Percentiles rank a stretch among this genome's conserved stretches.
Conservation (phyloP, 2,888 invertebrate species). For the Latheticus oryzae region DNA sequence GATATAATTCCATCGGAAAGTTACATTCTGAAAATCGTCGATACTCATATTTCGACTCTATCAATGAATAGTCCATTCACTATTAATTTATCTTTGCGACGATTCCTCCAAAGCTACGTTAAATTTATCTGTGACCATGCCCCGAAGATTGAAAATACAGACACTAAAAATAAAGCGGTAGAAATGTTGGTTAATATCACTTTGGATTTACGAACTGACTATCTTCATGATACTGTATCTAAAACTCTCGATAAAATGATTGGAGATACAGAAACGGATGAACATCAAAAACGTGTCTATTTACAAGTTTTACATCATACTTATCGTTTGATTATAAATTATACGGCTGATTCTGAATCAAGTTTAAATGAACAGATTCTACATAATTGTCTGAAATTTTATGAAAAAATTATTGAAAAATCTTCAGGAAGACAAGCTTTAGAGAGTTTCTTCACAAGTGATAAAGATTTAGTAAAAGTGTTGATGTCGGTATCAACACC, state of each 20-base stretch:
- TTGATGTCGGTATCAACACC: conserved; percentile 84
- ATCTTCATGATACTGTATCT: conserved; percentile 73
- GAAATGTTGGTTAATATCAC: conserved; percentile 81
- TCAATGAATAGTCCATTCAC: conserved; percentile 72
- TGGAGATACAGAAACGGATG: conserved; percentile 74
- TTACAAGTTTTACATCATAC: conserved; percentile 75
- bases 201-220: conserved; percentile 81
- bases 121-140: conserved; percentile 74
- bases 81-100: conserved; percentile 74
- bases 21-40: conserved; percentile 81
- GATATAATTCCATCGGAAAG: conserved; percentile 88
- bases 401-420: conserved; percentile 88
- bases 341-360: conserved; percentile 62
- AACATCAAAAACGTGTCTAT: conserved; percentile 74
- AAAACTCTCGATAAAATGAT: conserved; percentile 74
- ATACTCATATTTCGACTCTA: conserved; percentile 73
- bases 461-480: conserved; percentile 80
- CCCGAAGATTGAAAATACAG: conserved; percentile 73
- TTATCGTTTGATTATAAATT: conserved; percentile 75
- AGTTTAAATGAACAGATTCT: conserved; percentile 68
- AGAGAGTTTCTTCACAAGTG: conserved; percentile 81
- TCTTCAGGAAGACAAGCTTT: conserved; percentile 84
- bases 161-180: conserved; percentile 73
- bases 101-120: conserved; percentile 73
- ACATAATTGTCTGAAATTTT: conserved; percentile 81